Evolutionary conservation across 1,140 invertebrate species (phyloP).

Genomic region (Trinorchestia longiramus): DNA sequence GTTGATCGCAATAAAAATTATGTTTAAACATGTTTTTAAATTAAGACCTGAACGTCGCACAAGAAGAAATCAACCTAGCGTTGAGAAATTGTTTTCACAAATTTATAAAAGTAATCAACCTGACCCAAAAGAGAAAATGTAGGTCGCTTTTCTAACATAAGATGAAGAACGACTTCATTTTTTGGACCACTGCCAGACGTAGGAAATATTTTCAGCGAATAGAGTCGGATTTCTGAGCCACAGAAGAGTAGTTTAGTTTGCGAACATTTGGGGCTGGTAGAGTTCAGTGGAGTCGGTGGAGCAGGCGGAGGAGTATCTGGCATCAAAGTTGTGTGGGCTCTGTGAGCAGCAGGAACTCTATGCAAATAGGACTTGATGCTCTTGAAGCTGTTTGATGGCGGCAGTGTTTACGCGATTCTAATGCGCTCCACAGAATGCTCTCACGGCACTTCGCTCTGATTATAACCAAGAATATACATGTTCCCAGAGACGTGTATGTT

Average conservation of each 20-base stretch:
- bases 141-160: too few relatives aligned
- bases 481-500: not conserved
- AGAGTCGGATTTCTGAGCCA: not conserved
- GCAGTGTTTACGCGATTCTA: conserved; percentile 7
- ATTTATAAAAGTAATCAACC: too few relatives aligned
- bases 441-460: not conserved
- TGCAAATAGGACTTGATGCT: conserved; percentile 14
- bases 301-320: not conserved
- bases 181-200: too few relatives aligned
- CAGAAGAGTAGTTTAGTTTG: not conserved
- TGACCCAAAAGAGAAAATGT: too few relatives aligned
- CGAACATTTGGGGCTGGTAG: not conserved
- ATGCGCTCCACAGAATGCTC: not conserved
- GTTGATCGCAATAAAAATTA: too few relatives aligned
- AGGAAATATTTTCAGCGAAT: too few relatives aligned
- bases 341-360: not conserved
- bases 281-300: not conserved
- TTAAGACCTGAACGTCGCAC: too few relatives aligned
- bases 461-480: not conserved
- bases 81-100: too few relatives aligned
- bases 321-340: not conserved
- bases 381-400: conserved; percentile 1
- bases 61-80: too few relatives aligned
- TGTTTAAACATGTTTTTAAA: too few relatives aligned
- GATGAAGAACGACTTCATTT: too few relatives aligned